Evolutionary conservation across 2,113 vertebrate genomes (phyloP).

Genomic region (Pachypanchax playfairii): DNA sequence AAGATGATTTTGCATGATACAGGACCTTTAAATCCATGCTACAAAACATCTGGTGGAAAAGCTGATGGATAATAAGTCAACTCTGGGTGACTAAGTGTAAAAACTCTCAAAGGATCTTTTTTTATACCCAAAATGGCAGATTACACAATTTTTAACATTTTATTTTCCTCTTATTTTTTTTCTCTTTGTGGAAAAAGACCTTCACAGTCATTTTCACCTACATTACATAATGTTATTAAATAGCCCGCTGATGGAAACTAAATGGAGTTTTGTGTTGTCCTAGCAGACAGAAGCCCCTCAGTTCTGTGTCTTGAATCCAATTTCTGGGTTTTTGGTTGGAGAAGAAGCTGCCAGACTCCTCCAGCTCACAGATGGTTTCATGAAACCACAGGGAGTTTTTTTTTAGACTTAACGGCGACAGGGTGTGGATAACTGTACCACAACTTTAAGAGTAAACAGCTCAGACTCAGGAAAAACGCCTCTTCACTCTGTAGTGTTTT

Average conservation of each 20-base stretch:
- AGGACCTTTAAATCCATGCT: no score
- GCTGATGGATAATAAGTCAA: no score
- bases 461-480: conserved; percentile 49
- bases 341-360: conserved; percentile 20
- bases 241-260: background rate
- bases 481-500: background rate
- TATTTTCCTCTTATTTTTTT: background rate
- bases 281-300: conserved; percentile 35
- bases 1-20: no score
- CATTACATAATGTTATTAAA: background rate
- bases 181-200: conserved; percentile 48
- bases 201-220: background rate
- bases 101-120: no score
- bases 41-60: no score
- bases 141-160: background rate
- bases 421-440: conserved; percentile 66
- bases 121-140: no score
- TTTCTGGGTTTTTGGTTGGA: background rate
- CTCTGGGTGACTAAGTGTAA: no score
- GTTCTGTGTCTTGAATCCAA: conserved; percentile 32
- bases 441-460: conserved; percentile 55
- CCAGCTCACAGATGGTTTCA: conserved; percentile 42
- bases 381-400: conserved; percentile 58
- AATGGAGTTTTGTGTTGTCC: conserved; percentile 8
- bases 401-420: conserved; percentile 70